Evolutionary conservation across 2,113 vertebrate species (phyloP).

Genomic region (Ascaphus truei): DNA sequence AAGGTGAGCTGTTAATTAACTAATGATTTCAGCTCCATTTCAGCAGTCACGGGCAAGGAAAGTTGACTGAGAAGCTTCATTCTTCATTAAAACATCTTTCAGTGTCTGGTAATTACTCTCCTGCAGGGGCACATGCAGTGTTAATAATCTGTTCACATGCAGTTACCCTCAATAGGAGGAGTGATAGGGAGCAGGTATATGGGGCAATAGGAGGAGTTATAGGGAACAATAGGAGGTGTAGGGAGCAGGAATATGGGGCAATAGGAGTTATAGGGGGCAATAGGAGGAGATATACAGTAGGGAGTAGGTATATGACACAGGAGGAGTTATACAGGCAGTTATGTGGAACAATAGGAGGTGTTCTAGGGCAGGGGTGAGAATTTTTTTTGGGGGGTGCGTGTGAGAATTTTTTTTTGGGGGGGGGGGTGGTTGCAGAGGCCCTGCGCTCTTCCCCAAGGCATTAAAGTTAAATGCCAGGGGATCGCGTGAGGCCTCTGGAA

Average conservation of each 20-base stretch:
- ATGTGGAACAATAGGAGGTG: too few relatives aligned
- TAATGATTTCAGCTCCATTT: conserved; percentile 73
- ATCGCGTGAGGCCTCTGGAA: too few relatives aligned
- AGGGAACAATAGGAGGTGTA: too few relatives aligned
- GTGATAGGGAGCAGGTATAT: not conserved
- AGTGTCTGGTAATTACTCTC: conserved; percentile 30
- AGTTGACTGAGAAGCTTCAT: conserved; percentile 9
- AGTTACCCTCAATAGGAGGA: not conserved
- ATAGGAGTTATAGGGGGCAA: not conserved
- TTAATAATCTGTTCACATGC: conserved; percentile 25
- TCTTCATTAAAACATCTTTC: conserved; percentile 16
- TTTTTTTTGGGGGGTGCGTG: too few relatives aligned
- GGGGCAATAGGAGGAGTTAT: conserved; percentile 13
- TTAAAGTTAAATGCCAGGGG: too few relatives aligned
- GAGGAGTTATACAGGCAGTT: not conserved
- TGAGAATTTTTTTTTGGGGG: too few relatives aligned
- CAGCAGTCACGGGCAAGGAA: conserved; percentile 1
- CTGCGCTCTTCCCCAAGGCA: too few relatives aligned
- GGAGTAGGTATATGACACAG: not conserved
- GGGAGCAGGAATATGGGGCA: not conserved
- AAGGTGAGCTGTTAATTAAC: conserved; percentile 91
- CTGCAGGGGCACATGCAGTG: conserved; percentile 15
- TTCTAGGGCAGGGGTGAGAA: too few relatives aligned
- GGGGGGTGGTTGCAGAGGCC: too few relatives aligned
- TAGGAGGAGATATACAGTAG: not conserved